Conservation (phyloP, 2,797 vertebrate genomes). For the Sphenopsis melanotis region DNA sequence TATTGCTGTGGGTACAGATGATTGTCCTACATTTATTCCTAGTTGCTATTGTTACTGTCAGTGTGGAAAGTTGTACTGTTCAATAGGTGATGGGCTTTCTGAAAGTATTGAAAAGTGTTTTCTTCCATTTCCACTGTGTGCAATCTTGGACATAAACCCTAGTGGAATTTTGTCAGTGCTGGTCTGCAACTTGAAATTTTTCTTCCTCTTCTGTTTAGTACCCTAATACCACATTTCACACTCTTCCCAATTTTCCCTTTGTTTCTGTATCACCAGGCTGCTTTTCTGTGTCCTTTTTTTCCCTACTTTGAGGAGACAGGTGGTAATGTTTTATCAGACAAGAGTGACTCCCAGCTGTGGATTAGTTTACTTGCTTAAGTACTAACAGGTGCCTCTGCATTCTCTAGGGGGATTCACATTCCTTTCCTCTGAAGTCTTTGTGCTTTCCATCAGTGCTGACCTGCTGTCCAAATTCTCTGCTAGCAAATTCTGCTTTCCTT, state of each 20-base stretch:
- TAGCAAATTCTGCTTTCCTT: not conserved
- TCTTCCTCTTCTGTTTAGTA: not conserved
- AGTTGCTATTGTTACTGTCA: constrained; percentile 25
- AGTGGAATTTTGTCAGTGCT: not conserved
- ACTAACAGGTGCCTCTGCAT: not conserved
- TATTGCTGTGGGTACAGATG: not conserved
- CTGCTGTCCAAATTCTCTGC: not conserved
- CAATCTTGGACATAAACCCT: not conserved
- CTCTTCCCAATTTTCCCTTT: not conserved
- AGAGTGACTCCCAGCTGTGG: not conserved
- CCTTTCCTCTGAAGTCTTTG: not conserved
- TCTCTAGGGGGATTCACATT: not conserved
- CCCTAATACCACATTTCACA: rapidly evolving
- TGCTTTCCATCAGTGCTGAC: not conserved
- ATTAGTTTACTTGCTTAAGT: not conserved
- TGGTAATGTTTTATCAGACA: not conserved
- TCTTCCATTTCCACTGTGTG: not conserved
- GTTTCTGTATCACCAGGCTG: not conserved
- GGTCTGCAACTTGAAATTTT: not conserved
- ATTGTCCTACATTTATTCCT: not conserved
- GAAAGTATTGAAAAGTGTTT: not conserved
- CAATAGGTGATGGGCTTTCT: not conserved
- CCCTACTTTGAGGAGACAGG: not conserved
- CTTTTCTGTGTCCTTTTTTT: not conserved
- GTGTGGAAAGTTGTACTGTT: not conserved